Conservation (phyloP, 1,140 invertebrate genomes). For the Lethrus apterus region DNA sequence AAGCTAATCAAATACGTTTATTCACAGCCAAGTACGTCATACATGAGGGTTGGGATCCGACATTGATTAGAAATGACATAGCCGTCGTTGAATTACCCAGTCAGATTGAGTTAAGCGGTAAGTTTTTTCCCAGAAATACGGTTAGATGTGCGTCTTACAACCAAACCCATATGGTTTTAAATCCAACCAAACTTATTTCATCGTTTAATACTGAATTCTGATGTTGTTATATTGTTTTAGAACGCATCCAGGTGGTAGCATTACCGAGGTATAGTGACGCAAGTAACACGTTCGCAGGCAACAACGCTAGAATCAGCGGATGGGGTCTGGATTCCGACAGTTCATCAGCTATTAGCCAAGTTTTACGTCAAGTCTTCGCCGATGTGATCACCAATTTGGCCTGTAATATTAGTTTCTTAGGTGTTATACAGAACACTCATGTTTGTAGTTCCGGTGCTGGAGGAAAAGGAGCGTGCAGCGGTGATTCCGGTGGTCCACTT, state of each 20-base stretch:
- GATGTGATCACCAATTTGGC: slow-evolving; percentile 23
- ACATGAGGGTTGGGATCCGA: neutral
- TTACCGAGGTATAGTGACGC: slow-evolving; percentile 39
- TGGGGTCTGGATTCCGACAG: slow-evolving; percentile 41
- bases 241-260: slow-evolving; percentile 41
- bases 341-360: slow-evolving; percentile 29
- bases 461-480: slow-evolving; percentile 34
- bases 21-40: neutral
- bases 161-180: too few relatives aligned
- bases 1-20: neutral
- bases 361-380: slow-evolving; percentile 20
- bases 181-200: neutral
- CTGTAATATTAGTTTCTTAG: slow-evolving; percentile 24
- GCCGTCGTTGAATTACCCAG: neutral
- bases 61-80: neutral
- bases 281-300: slow-evolving; percentile 37
- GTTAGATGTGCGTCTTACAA: too few relatives aligned
- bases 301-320: slow-evolving; percentile 39
- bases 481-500: slow-evolving; percentile 42
- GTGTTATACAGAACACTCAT: slow-evolving; percentile 35
- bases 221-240: slow-evolving; percentile 24
- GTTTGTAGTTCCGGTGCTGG: slow-evolving; percentile 40
- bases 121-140: too few relatives aligned
- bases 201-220: neutral
- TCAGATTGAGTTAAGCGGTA: neutral